Base-by-base conservation (phyloP, 2,797 vertebrate genomes). In the Acanthurus tractus region DNA sequence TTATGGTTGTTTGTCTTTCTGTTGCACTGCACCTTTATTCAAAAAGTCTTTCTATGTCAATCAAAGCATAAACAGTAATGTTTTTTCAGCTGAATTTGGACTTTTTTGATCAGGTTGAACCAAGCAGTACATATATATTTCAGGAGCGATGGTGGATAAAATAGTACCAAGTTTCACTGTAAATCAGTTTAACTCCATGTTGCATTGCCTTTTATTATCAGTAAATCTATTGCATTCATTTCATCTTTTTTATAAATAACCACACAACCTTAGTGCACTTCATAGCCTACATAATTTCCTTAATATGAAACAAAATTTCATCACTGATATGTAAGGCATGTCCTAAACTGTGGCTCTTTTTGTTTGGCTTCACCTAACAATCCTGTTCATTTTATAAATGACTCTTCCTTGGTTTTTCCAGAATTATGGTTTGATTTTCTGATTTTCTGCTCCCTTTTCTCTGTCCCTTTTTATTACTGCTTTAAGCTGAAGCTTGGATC, bases 1-100 rank as follows among this genome's bases (percentile, higher is more conserved):
- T 36, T 46, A 1, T 8, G 34, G 55, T 22, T 74, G 56, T 62
- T 22, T 44, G 71, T 69, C 15, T 72, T 53, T 50, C 22, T 75
- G 18, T 70, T 69, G 50, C 45, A 25, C 4, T 64, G 65, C 15
- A 2, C 56, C 63, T 53, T 13, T 45, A 38, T 14, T 65, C 56
- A 56, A 38, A 64, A 10, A 14, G 17, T 52, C 38, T 59, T 17
- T 70, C 13, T 2, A 1, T 71, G 71, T 73, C 49, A 72, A 14
- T 87, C 78, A 83, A 86, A 90, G 79, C 42, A 75, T 73, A 90
- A 88, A 78, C 85, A 84, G 75, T 87, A 81, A 83, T 81, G 72
- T 78, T 65, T 40, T 17, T 62, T 63, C 20, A 49, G 34, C 56
- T 57, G 6, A 45, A 62, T 46, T 18, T 48, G 14, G 8, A 17